Evolutionary conservation across 2,797 vertebrate genomes (phyloP).

Genomic region (Myotis vivesi): DNA sequence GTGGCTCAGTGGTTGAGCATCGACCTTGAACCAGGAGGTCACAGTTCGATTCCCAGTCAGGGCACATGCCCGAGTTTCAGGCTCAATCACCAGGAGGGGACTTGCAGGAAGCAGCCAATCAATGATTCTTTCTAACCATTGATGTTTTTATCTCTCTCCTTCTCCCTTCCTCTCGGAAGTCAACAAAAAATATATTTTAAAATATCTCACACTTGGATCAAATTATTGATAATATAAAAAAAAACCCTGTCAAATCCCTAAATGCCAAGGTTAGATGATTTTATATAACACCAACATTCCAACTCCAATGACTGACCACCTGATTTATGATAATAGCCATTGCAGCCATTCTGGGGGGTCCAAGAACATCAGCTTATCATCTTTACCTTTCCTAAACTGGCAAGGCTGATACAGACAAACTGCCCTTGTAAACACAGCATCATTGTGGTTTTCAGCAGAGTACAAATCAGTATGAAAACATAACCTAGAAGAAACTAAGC

Average conservation of each 20-base stretch:
- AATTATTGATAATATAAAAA: not conserved
- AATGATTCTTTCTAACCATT: too few relatives aligned
- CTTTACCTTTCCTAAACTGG: not conserved
- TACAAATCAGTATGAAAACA: constrained; percentile 40
- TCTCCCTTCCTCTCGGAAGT: too few relatives aligned
- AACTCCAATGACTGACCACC: not conserved
- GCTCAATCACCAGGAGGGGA: too few relatives aligned
- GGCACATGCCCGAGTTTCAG: too few relatives aligned
- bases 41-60: too few relatives aligned
- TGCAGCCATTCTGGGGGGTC: not conserved
- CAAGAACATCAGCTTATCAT: not conserved
- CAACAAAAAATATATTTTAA: too few relatives aligned
- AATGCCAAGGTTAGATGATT: not conserved
- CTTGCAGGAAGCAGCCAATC: too few relatives aligned
- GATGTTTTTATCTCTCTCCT: too few relatives aligned
- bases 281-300: not conserved
- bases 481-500: constrained; percentile 4
- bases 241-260: not conserved
- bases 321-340: not conserved
- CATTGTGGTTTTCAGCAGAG: not conserved
- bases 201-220: not conserved
- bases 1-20: too few relatives aligned
- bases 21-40: too few relatives aligned
- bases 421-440: not conserved
- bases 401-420: not conserved